These are phyloP conservation scores for Automeris io DNA, from an alignment of 2,888 invertebrate genomes.

Conservation along the genomic window DNA sequence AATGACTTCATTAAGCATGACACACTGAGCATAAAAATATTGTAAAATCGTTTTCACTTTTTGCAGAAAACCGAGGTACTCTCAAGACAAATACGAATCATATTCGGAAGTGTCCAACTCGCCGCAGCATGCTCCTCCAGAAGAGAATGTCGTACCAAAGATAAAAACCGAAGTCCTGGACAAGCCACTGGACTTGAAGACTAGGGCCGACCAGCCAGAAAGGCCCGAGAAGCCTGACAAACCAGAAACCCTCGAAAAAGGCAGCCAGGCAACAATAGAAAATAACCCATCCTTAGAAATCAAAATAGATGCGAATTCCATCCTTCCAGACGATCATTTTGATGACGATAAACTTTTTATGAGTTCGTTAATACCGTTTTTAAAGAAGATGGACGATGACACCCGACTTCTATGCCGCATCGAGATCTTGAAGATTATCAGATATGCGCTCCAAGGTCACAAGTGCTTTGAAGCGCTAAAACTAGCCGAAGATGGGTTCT, in stretches of 20 bases:
- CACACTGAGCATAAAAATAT: no score
- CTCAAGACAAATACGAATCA: constrained; percentile 66
- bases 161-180: constrained; percentile 48
- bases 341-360: constrained; percentile 65
- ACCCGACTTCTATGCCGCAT: constrained; percentile 58
- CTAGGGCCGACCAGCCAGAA: constrained; percentile 37
- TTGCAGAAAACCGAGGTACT: constrained; percentile 60
- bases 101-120: constrained; percentile 65
- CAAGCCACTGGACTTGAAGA: constrained; percentile 54
- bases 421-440: constrained; percentile 61
- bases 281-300: constrained; percentile 42
- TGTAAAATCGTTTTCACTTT: no score
- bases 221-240: constrained; percentile 39
- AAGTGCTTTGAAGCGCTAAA: constrained; percentile 54
- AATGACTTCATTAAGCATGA: no score
- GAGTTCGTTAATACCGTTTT: constrained; percentile 61
- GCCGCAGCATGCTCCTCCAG: constrained; percentile 54
- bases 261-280: constrained; percentile 42
- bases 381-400: constrained; percentile 68
- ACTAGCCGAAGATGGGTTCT: constrained; percentile 47
- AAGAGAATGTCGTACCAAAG: constrained; percentile 46
- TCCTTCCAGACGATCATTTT: constrained; percentile 62
- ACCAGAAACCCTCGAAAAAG: constrained; percentile 46
- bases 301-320: constrained; percentile 60
- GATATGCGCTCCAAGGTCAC: constrained; percentile 56